A percentile compares a stretch with the other conserved stretches of the same genome.
Evolutionary conservation across 1,140 invertebrate species (phyloP).

Genomic region (Drosophila teissieri): DNA sequence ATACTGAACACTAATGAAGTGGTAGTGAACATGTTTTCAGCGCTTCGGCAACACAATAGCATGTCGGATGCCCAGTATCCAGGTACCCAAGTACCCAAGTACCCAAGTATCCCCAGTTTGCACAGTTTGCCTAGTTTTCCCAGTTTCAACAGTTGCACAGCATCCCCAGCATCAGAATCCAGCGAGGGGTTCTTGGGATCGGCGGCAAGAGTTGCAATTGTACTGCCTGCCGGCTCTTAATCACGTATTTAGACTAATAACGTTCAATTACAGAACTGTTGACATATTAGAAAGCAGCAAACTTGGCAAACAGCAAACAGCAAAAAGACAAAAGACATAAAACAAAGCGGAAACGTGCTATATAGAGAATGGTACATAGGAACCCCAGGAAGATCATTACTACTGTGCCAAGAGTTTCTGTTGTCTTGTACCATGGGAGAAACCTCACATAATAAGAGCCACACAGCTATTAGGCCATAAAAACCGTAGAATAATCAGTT

Average conservation of each 20-base stretch:
- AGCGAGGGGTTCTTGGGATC: conserved; percentile 10
- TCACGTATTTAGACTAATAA: conserved; percentile 68
- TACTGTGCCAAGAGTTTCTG: conserved; percentile 7
- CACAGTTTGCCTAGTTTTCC: not conserved
- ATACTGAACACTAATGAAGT: conserved; percentile 65
- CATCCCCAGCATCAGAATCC: not conserved
- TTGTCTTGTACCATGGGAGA: not conserved
- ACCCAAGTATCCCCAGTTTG: not conserved
- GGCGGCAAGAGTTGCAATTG: conserved; percentile 33
- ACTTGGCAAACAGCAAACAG: conserved; percentile 18
- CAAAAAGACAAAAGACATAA: conserved; percentile 6
- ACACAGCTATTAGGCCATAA: not conserved
- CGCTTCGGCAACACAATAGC: conserved; percentile 28
- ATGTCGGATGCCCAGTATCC: conserved; percentile 23
- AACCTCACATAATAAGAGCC: conserved; percentile 23
- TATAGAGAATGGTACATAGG: conserved; percentile 1
- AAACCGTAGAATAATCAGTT: not conserved
- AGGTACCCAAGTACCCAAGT: not conserved
- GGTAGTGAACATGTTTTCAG: conserved; percentile 59
- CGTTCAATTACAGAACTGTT: conserved; percentile 62
- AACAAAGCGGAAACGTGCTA: conserved; percentile 46
- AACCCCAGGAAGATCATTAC: conserved; percentile 23
- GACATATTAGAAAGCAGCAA: conserved; percentile 62
- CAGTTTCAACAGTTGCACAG: too few species aligned
- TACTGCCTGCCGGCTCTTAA: conserved; percentile 55